Base-by-base conservation (phyloP, 2,797 vertebrate genomes). In the Triplophysa yarkandensis region DNA sequence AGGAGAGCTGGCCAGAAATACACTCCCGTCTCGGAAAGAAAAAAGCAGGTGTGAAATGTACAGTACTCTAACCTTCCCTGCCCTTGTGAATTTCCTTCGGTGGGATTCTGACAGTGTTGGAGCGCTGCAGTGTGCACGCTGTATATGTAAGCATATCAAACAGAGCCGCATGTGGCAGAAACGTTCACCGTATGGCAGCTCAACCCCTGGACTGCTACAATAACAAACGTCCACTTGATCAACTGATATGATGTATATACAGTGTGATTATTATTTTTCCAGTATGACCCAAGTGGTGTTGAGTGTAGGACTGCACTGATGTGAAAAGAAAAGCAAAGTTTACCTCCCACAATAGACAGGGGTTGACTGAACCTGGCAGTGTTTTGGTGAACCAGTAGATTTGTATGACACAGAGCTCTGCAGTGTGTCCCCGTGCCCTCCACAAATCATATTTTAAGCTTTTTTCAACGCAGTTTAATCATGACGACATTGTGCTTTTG, bases 1-100 rank as follows among this genome's bases (percentile, higher is more conserved):
- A 3, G 58, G 87, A 87, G 84, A 82, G 50, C 83, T 80, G 84
- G 77, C 36, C 78, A 69, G 44, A 76, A 43, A 75, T 62, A 64
- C 16, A 36, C 17, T 72, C 28, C 52, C 61, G 57, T 73, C 52
- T 65, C 46, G 46, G 54, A 48, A 46, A 70, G 57, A 4, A 25
- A 74, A 66, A 71, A 76, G 78, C 80, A 77, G 71, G 76, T 81
- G 52, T 80, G 71, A 80, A 77, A 80, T 32, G 41, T 68, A 46
- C 78, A 81, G 78, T 72, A 61, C 52, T 78, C 50, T 71, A 71
- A 73, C 66, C 67, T 77, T 80, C 71, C 36, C 73, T 74, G 73
- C 65, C 71, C 36, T 83, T 28, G 57, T 67, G 54, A 68, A 67
- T 77, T 73, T 70, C 76, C 72, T 54, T 65, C 14, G 6, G 25